These are phyloP conservation scores for Atlantisia rogersi DNA, from an alignment of 2,113 vertebrate species.

Conservation along the genomic window DNA sequence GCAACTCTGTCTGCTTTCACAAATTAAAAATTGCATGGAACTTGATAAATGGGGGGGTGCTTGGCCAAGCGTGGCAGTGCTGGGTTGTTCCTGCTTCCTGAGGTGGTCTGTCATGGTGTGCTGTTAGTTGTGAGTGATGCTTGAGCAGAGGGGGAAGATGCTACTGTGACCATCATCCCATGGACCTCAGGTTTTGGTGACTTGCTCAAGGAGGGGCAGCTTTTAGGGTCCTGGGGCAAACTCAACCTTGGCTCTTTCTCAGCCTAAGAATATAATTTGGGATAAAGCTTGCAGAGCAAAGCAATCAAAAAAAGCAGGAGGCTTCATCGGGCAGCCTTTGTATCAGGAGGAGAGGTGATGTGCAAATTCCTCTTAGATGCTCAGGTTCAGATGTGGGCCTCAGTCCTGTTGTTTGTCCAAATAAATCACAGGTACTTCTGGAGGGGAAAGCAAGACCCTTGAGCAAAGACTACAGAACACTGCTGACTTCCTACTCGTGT, in stretches of 20 bases:
- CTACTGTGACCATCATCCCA: accelerated
- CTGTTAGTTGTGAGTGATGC: accelerated
- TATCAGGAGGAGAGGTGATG: not conserved
- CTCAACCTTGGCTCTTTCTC: not conserved
- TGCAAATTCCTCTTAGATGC: not conserved
- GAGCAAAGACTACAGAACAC: not conserved
- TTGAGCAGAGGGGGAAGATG: not conserved
- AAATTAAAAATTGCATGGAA: not conserved
- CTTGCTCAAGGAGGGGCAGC: not conserved
- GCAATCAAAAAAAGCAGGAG: not conserved
- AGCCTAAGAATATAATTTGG: not conserved
- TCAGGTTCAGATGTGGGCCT: not conserved
- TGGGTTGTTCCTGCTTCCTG: not conserved
- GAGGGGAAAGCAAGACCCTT: not conserved
- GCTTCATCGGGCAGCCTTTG: not conserved
- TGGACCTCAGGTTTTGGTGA: not conserved
- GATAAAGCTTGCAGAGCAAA: not conserved
- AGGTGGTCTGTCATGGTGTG: not conserved
- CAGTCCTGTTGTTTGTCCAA: not conserved
- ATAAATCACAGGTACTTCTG: not conserved
- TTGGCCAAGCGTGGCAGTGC: no score
- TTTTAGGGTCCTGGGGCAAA: not conserved
- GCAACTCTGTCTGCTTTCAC: not conserved
- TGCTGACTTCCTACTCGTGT: not conserved
- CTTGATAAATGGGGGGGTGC: not conserved